A percentile compares a stretch with the other conserved stretches of the same genome.
These are phyloP conservation scores for Hirtodrosophila cameraria DNA, from an alignment of 2,888 invertebrate species.

Conservation along the genomic window DNA sequence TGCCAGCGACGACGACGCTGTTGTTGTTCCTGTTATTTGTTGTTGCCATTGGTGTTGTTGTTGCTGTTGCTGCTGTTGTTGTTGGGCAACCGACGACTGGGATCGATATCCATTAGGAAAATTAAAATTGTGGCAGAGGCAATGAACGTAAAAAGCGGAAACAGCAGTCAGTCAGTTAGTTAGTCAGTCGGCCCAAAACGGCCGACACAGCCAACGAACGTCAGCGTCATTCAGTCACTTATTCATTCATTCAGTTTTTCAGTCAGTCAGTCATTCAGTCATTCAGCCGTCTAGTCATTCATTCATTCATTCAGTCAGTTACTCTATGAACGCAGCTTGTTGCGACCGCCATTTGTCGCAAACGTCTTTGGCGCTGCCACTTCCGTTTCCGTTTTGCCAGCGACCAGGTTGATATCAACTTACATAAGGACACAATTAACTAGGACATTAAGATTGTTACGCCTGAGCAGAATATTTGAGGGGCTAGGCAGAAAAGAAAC, in stretches of 20 bases:
- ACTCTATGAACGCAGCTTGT: conserved; percentile 30
- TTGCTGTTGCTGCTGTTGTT: conserved; percentile 46
- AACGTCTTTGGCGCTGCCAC: conserved; percentile 44
- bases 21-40: conserved; percentile 30
- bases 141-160: conserved; percentile 82
- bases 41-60: conserved; percentile 40
- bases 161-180: conserved; percentile 65
- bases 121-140: conserved; percentile 85
- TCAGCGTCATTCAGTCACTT: neutral
- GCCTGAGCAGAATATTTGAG: no score
- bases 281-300: conserved; percentile 14
- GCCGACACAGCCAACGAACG: neutral
- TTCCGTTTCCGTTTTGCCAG: conserved; percentile 60
- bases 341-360: conserved; percentile 55
- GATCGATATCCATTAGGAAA: conserved; percentile 85
- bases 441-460: neutral
- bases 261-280: conserved; percentile 20
- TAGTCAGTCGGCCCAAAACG: conserved; percentile 46
- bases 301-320: conserved; percentile 11
- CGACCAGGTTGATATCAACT: conserved; percentile 24
- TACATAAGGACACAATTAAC: conserved; percentile 7
- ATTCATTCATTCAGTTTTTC: conserved; percentile 5
- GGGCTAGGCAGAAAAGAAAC: no score
- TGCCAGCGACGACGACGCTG: conserved; percentile 55
- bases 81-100: conserved; percentile 65